A percentile compares a stretch with the other conserved stretches of the same genome.
Evolutionary conservation across 2,113 vertebrate species (phyloP).

Genomic region (Anarrhichthys ocellatus): DNA sequence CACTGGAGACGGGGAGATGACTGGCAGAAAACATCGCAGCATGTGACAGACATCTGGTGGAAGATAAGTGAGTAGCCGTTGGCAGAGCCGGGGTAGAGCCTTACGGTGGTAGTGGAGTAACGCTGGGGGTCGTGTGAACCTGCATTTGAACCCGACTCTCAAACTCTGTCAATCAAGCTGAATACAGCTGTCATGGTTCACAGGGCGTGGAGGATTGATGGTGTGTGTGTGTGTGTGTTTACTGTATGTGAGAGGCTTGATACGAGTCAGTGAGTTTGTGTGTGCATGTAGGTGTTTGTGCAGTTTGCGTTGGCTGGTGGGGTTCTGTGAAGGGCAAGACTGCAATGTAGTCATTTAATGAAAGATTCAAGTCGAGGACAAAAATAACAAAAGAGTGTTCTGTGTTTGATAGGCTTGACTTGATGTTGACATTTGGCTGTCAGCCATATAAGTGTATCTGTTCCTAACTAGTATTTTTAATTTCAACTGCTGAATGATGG

Average conservation of each 20-base stretch:
- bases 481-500: background rate
- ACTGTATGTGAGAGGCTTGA: conserved; percentile 46
- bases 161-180: conserved; percentile 75
- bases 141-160: conserved; percentile 74
- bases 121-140: conserved; percentile 66
- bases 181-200: conserved; percentile 74
- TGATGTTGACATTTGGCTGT: conserved; percentile 5
- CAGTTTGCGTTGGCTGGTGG: conserved; percentile 3
- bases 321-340: conserved; percentile 29
- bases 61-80: conserved; percentile 63
- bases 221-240: conserved; percentile 13
- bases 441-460: background rate
- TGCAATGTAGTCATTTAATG: conserved; percentile 23
- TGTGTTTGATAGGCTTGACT: background rate
- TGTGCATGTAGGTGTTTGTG: conserved; percentile 2
- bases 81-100: conserved; percentile 39
- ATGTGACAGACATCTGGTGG: conserved; percentile 81
- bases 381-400: background rate
- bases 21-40: conserved; percentile 77
- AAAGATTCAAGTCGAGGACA: background rate
- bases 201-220: conserved; percentile 49
- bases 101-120: conserved; percentile 36
- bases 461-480: background rate
- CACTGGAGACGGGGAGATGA: conserved; percentile 71
- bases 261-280: conserved; percentile 29